Percentiles rank a stretch among this genome's conserved stretches.
These are phyloP conservation scores for Xiphorhynchus erythropygius DNA, from an alignment of 2,797 vertebrate genomes.

Conservation along the genomic window DNA sequence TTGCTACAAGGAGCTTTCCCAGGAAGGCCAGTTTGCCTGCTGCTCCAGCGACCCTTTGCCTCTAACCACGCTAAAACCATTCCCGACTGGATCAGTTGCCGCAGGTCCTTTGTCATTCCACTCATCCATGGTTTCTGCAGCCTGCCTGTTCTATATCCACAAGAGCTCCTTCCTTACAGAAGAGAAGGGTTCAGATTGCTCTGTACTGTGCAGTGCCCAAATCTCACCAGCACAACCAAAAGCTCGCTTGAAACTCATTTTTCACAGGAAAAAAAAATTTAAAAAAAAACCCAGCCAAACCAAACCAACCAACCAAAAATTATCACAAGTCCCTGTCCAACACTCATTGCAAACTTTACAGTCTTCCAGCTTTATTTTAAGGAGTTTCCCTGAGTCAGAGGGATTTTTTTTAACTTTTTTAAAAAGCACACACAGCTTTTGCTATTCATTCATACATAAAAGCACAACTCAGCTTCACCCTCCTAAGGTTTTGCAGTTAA, in stretches of 20 bases:
- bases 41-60: neutral
- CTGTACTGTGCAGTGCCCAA: neutral
- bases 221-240: neutral
- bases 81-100: neutral
- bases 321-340: neutral
- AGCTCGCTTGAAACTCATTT: neutral
- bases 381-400: neutral
- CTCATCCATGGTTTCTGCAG: accelerated
- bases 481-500: neutral
- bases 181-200: neutral
- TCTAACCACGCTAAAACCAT: neutral
- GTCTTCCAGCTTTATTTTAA: neutral
- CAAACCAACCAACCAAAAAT: neutral
- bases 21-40: neutral
- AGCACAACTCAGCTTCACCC: neutral
- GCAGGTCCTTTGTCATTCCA: neutral
- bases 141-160: accelerated
- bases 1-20: constrained; percentile 33
- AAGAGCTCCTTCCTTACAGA: neutral
- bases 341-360: neutral
- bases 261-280: neutral
- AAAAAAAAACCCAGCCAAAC: too few relatives aligned
- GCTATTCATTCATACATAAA: neutral
- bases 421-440: neutral
- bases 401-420: neutral